Percentiles rank a stretch among this genome's conserved stretches.
phyloP scores from a whole-genome alignment of 37 sponge, comb jelly and placozoan species.

The Beroe ovata region DNA sequence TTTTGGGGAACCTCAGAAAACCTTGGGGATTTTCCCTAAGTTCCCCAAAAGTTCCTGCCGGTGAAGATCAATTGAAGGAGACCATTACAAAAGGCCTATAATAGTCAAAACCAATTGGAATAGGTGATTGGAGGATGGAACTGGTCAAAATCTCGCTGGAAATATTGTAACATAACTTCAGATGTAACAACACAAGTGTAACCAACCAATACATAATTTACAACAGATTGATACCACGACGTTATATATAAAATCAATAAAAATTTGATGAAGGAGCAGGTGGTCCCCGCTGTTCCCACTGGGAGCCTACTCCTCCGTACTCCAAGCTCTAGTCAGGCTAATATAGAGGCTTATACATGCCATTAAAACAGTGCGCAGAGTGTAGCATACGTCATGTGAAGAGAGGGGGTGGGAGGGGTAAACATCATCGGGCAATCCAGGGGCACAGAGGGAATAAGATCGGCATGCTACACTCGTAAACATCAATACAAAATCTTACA shows the following conservation, averaged over 20 bases:
- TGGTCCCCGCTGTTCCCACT: not conserved
- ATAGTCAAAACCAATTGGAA: no score
- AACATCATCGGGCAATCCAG: not conserved
- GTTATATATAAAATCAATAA: slow-evolving; percentile 49
- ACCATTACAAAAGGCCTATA: slow-evolving; percentile 14
- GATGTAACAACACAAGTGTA: slow-evolving; percentile 17
- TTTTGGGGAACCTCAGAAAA: no score
- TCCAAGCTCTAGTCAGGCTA: slow-evolving; percentile 35
- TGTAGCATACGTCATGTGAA: not conserved
- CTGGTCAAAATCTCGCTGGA: no score
- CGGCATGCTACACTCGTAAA: not conserved
- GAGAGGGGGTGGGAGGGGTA: not conserved
- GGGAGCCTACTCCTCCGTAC: not conserved
- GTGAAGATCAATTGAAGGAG: no score
- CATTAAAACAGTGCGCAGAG: not conserved
- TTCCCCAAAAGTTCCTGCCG: no score
- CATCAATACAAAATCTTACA: slow-evolving; percentile 60
- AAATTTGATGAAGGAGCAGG: slow-evolving; percentile 63
- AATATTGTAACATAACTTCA: no score
- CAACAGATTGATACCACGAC: slow-evolving; percentile 48
- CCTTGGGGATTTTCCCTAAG: no score
- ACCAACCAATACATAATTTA: no score
- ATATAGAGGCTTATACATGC: not conserved
- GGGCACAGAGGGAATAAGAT: not conserved
- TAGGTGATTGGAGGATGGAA: no score